These are phyloP conservation scores for Drosophila vallismaia DNA, from an alignment of 2,888 invertebrate genomes.

Conservation along the genomic window DNA sequence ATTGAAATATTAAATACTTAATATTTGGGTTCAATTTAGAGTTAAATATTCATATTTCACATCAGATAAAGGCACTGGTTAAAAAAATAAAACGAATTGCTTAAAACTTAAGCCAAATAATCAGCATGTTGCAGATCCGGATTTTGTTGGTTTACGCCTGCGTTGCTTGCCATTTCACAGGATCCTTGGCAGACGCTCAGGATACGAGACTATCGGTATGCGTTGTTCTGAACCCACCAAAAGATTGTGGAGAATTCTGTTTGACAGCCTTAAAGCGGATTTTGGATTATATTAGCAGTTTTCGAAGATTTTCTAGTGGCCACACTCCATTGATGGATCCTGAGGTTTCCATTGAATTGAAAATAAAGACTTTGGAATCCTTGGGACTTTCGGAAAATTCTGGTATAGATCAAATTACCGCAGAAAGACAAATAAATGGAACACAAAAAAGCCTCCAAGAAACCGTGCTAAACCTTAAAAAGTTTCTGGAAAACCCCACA, in stretches of 20 bases:
- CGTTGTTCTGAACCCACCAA: neutral
- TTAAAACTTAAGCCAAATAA: neutral
- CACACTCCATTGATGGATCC: neutral
- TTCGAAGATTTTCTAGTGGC: neutral
- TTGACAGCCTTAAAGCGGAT: neutral
- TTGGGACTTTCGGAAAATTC: neutral
- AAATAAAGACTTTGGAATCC: neutral
- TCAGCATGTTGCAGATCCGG: neutral
- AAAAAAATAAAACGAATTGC: neutral
- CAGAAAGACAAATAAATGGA: neutral
- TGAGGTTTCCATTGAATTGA: neutral
- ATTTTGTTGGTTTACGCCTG: neutral
- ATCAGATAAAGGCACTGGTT: neutral
- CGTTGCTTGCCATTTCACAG: neutral
- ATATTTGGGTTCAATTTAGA: neutral
- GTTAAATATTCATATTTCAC: neutral
- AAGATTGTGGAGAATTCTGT: neutral
- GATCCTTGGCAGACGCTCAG: neutral
- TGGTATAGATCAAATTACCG: neutral
- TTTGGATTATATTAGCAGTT: neutral
- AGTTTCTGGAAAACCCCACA: neutral
- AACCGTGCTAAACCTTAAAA: neutral
- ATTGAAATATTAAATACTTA: neutral
- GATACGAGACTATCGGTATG: neutral
- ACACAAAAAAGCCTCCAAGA: neutral